A percentile compares a stretch with the other conserved stretches of the same genome.
phyloP scores from a whole-genome alignment of 2,113 vertebrate species.

The Pagrus major region DNA sequence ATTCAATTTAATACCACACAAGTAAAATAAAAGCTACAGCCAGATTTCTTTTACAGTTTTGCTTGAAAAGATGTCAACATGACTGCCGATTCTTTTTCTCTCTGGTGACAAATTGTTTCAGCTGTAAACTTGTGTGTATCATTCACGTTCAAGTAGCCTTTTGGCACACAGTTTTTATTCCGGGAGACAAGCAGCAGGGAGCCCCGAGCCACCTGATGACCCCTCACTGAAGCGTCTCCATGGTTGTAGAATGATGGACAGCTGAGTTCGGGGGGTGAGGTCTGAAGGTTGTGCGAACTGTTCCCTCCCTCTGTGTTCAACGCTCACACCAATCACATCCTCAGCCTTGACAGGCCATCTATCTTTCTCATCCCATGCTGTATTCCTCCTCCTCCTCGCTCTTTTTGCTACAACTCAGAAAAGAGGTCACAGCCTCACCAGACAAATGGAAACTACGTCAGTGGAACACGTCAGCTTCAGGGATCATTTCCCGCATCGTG shows the following conservation, averaged over 20 bases:
- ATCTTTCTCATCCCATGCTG: constrained; percentile 32
- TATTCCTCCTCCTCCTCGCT: neutral
- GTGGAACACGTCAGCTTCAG: neutral
- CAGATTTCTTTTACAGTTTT: neutral
- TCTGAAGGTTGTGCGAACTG: constrained; percentile 50
- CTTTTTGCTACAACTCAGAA: neutral
- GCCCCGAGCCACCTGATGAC: neutral
- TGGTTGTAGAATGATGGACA: constrained; percentile 63
- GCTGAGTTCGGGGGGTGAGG: constrained; percentile 40
- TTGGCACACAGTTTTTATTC: neutral
- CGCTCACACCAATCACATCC: constrained; percentile 53
- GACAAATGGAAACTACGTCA: constrained; percentile 16
- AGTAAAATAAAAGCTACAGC: neutral
- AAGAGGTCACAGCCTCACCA: constrained; percentile 22
- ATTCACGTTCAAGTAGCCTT: neutral
- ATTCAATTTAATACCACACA: too few relatives aligned
- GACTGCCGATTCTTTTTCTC: neutral
- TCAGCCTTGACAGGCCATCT: constrained; percentile 44
- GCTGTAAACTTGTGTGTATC: neutral
- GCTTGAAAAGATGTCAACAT: neutral
- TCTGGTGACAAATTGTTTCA: neutral
- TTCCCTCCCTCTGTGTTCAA: constrained; percentile 35
- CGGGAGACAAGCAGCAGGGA: constrained; percentile 1
- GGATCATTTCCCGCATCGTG: neutral
- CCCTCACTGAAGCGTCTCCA: constrained; percentile 46